A percentile compares a stretch with the other conserved stretches of the same genome.
These are phyloP conservation scores for Drosophila fuyamai DNA, from an alignment of 1,140 invertebrate genomes.

Conservation along the genomic window DNA sequence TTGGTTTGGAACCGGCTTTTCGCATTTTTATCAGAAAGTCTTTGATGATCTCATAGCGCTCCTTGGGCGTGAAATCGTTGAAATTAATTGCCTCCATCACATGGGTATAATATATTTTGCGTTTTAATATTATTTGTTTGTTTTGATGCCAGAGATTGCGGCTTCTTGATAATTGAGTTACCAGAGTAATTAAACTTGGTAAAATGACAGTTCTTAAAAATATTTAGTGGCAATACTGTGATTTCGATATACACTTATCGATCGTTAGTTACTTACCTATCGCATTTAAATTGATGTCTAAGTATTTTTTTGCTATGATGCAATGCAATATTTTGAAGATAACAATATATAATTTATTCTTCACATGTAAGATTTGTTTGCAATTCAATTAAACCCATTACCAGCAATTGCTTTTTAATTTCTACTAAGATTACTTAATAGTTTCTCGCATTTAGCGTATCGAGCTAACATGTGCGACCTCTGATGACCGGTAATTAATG, in stretches of 20 bases:
- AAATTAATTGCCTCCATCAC: slow-evolving; percentile 67
- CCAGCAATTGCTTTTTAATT: too few relatives aligned
- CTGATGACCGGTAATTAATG: slow-evolving; percentile 20
- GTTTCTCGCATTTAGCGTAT: background rate
- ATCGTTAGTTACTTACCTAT: slow-evolving; percentile 9
- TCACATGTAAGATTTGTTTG: background rate
- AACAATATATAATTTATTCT: too few relatives aligned
- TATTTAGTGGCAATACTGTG: slow-evolving; percentile 9
- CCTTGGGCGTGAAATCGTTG: slow-evolving; percentile 55
- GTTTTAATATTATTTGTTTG: slow-evolving; percentile 15
- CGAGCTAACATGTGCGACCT: background rate
- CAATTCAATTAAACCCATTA: background rate
- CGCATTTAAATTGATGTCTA: background rate
- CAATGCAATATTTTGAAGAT: too few relatives aligned
- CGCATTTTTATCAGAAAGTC: slow-evolving; percentile 62
- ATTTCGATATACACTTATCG: slow-evolving; percentile 12
- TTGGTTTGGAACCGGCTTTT: slow-evolving; percentile 33
- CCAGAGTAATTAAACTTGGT: background rate
- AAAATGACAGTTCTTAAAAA: background rate
- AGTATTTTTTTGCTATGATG: too few relatives aligned
- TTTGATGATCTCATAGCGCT: slow-evolving; percentile 64
- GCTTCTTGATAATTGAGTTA: slow-evolving; percentile 31
- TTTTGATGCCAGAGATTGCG: slow-evolving; percentile 57
- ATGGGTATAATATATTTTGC: too few relatives aligned
- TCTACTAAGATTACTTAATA: background rate